Conservation (phyloP, 2,888 invertebrate genomes). For the Drosophila multiciliata region DNA sequence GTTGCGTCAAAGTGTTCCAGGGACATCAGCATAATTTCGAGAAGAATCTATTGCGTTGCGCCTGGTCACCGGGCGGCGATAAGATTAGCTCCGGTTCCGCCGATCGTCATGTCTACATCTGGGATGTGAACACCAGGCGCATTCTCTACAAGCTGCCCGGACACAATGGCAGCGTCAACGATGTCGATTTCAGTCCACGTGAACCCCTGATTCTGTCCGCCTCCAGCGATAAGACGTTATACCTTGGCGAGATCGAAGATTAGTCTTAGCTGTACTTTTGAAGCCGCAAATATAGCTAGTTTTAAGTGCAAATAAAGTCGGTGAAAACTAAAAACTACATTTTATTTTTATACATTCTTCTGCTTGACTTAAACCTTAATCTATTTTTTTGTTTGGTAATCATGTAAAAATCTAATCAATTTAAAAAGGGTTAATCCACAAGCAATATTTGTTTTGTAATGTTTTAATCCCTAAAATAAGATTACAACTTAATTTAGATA, state of each 20-base stretch:
- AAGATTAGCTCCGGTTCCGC: constrained; percentile 95
- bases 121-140: constrained; percentile 97
- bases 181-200: constrained; percentile 96
- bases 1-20: constrained; percentile 95
- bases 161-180: constrained; percentile 98
- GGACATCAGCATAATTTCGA: constrained; percentile 99
- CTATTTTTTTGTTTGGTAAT: neutral
- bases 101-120: constrained; percentile 97
- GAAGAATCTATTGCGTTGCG: constrained; percentile 96
- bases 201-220: constrained; percentile 97
- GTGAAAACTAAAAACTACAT: neutral
- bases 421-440: neutral
- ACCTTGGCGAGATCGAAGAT: constrained; percentile 96
- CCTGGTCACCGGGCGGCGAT: constrained; percentile 97
- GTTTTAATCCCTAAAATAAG: neutral
- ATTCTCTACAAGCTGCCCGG: constrained; percentile 98
- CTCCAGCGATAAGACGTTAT: constrained; percentile 97
- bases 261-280: constrained; percentile 32
- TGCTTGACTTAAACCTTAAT: neutral
- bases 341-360: neutral
- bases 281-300: neutral
- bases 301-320: constrained; percentile 6
- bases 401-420: neutral
- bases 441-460: neutral
- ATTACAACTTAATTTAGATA: too few relatives aligned